phyloP scores from a whole-genome alignment of 2,113 vertebrate genomes.

The Lanius collurio region DNA sequence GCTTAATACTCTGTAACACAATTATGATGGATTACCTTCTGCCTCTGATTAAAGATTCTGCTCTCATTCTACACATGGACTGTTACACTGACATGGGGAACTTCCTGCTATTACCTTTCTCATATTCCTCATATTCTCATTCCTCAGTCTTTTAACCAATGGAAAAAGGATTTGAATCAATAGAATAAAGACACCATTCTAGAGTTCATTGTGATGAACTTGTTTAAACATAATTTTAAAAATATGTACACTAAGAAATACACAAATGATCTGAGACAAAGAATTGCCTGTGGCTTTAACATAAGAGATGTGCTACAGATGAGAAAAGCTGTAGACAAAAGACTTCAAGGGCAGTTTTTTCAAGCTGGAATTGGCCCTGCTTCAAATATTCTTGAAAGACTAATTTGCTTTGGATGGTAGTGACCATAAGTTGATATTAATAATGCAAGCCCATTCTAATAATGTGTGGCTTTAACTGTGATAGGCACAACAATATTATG shows the following conservation, averaged over 20 bases:
- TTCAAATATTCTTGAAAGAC: constrained; percentile 1
- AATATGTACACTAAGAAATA: neutral
- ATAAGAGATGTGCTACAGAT: neutral
- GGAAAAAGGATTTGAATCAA: neutral
- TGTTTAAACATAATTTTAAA: neutral
- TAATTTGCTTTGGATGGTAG: neutral
- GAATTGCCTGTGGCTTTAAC: neutral
- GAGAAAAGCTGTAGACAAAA: neutral
- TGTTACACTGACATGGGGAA: neutral
- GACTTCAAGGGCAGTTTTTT: constrained; percentile 8
- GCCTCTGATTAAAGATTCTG: neutral
- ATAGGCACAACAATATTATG: neutral
- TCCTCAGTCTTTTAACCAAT: neutral
- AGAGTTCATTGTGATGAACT: neutral
- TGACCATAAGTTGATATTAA: neutral
- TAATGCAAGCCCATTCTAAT: constrained; percentile 25
- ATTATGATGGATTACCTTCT: neutral
- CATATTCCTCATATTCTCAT: neutral
- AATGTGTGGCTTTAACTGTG: neutral
- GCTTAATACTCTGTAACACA: neutral
- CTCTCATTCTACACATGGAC: neutral
- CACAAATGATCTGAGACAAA: neutral
- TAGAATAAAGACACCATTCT: neutral
- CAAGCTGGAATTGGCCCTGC: neutral
- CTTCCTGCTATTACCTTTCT: neutral